These are phyloP conservation scores for Halcyon leucocephala DNA, from an alignment of 2,797 vertebrate genomes.

Conservation along the genomic window DNA sequence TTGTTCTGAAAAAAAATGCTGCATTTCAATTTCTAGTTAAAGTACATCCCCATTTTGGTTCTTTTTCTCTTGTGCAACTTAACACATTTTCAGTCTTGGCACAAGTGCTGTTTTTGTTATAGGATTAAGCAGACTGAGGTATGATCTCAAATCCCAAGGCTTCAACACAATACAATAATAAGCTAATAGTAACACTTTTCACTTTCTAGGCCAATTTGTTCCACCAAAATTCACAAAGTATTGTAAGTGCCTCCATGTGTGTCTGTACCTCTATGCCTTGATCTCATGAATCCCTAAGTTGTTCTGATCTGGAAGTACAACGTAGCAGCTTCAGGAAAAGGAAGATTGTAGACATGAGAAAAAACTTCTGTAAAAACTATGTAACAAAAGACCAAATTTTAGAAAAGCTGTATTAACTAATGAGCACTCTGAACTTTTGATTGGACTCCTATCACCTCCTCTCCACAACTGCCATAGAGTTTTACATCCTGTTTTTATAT, in stretches of 20 bases:
- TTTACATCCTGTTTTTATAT: neutral
- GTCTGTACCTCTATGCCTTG: neutral
- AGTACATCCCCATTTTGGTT: neutral
- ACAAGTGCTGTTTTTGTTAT: neutral
- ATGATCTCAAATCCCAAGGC: neutral
- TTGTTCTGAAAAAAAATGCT: neutral
- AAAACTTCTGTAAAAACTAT: neutral
- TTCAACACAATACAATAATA: neutral
- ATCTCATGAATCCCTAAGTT: neutral
- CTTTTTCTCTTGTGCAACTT: neutral
- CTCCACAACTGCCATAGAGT: neutral
- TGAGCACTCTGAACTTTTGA: neutral
- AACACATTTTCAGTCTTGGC: neutral
- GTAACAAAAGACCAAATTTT: neutral
- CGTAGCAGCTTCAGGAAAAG: neutral
- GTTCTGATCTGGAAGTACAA: neutral
- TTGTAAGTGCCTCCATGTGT: neutral
- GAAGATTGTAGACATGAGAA: neutral
- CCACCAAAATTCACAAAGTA: neutral
- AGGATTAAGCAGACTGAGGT: neutral
- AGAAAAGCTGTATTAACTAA: neutral
- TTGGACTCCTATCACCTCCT: neutral
- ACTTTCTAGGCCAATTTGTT: neutral
- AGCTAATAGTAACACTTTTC: neutral
- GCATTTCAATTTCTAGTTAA: neutral